These are phyloP conservation scores for Dolichopus griseipennis DNA, from an alignment of 2,888 invertebrate species.

Conservation along the genomic window DNA sequence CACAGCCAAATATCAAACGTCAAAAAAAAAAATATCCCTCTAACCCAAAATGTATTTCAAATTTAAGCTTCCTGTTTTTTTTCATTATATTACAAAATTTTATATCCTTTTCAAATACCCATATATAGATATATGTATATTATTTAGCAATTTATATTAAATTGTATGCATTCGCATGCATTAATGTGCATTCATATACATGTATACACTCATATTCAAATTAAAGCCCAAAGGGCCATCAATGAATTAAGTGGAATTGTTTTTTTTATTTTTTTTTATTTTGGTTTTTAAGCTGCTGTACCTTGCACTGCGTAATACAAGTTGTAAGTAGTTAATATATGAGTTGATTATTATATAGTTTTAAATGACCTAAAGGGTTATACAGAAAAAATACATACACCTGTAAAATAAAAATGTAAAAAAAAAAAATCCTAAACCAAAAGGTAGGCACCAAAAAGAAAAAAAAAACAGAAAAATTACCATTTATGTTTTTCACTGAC, in stretches of 20 bases:
- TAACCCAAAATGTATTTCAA: no score
- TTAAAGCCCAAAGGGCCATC: background rate
- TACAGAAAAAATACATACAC: background rate
- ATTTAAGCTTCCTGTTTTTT: no score
- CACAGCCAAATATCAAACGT: no score
- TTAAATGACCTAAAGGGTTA: background rate
- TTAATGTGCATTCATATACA: no score
- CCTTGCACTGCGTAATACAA: background rate
- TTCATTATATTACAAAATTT: no score
- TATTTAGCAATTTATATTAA: no score
- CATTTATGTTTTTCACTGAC: background rate
- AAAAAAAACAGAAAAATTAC: background rate
- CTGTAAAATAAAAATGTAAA: background rate
- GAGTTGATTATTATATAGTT: background rate
- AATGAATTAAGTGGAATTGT: background rate
- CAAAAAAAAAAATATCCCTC: no score
- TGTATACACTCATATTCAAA: no score
- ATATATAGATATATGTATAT: no score
- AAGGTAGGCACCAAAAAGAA: background rate
- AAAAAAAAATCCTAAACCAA: background rate
- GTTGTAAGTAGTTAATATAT: conserved; percentile 4
- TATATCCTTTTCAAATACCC: no score
- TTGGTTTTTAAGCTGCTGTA: background rate
- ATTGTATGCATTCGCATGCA: no score
- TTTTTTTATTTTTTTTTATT: no score